Evolutionary conservation across 2,797 vertebrate species (phyloP).

Genomic region (Hipposideros larvatus): DNA sequence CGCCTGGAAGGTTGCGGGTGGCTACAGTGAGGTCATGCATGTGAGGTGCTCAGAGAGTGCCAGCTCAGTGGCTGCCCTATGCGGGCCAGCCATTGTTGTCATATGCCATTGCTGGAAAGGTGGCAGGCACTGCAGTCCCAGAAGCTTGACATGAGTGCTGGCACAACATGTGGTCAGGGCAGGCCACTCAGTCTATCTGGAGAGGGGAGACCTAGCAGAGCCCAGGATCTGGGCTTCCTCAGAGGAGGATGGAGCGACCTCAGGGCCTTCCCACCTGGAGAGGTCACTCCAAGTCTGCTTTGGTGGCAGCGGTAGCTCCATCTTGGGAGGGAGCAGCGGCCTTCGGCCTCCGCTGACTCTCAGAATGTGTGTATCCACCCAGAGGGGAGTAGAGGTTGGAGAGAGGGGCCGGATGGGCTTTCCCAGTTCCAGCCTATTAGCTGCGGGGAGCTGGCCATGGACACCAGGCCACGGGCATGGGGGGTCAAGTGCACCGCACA

Average conservation of each 20-base stretch:
- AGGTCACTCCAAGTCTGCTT: neutral
- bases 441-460: neutral
- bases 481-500: neutral
- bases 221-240: neutral
- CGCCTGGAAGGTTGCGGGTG: neutral
- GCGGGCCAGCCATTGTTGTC: neutral
- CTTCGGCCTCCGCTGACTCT: neutral
- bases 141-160: neutral
- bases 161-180: neutral
- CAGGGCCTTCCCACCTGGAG: neutral
- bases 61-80: neutral
- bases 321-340: neutral
- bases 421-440: neutral
- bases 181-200: neutral
- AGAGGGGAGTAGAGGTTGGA: neutral
- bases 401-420: neutral
- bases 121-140: neutral
- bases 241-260: fast-evolving
- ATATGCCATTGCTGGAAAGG: neutral
- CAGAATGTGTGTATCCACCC: neutral
- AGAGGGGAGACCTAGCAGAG: fast-evolving
- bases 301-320: neutral
- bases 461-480: neutral
- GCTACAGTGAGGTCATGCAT: neutral
- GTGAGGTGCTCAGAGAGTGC: neutral